These are phyloP conservation scores for Philopedon plagiatum DNA, from an alignment of 2,888 invertebrate genomes.

Conservation along the genomic window DNA sequence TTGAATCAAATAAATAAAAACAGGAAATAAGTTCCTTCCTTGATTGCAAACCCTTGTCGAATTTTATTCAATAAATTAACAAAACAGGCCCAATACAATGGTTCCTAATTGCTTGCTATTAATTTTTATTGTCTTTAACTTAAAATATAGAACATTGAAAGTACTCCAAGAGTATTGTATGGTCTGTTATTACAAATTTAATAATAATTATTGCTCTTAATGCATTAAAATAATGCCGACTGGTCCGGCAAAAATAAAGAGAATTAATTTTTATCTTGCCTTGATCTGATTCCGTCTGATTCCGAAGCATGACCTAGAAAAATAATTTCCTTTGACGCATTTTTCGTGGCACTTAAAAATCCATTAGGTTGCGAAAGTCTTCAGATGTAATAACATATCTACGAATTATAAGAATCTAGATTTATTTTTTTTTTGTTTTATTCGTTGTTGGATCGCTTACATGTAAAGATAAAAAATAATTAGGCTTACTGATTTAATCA, in stretches of 20 bases:
- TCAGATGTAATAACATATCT: slow-evolving; percentile 43
- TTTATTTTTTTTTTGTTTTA: slow-evolving; percentile 12
- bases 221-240: slow-evolving; percentile 8
- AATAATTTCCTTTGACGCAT: slow-evolving; percentile 45
- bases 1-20: no score
- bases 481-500: neutral
- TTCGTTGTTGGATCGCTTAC: slow-evolving; percentile 1
- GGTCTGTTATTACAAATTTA: slow-evolving; percentile 23
- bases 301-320: slow-evolving; percentile 45
- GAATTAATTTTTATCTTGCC: slow-evolving; percentile 43
- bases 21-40: no score
- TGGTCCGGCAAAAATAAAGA: slow-evolving; percentile 29
- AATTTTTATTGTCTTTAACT: slow-evolving; percentile 11
- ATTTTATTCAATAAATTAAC: no score
- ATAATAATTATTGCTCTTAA: slow-evolving; percentile 25
- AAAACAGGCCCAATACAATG: no score
- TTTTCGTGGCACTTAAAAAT: slow-evolving; percentile 48
- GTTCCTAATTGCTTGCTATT: neutral
- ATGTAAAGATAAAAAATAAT: neutral
- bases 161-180: slow-evolving; percentile 1
- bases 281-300: slow-evolving; percentile 48
- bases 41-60: no score
- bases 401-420: slow-evolving; percentile 31
- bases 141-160: slow-evolving; percentile 21
- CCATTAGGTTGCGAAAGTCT: slow-evolving; percentile 50